Percentiles rank a stretch among this genome's conserved stretches.
phyloP scores from a whole-genome alignment of 2,113 vertebrate species.

The Aleadryas rufinucha region DNA sequence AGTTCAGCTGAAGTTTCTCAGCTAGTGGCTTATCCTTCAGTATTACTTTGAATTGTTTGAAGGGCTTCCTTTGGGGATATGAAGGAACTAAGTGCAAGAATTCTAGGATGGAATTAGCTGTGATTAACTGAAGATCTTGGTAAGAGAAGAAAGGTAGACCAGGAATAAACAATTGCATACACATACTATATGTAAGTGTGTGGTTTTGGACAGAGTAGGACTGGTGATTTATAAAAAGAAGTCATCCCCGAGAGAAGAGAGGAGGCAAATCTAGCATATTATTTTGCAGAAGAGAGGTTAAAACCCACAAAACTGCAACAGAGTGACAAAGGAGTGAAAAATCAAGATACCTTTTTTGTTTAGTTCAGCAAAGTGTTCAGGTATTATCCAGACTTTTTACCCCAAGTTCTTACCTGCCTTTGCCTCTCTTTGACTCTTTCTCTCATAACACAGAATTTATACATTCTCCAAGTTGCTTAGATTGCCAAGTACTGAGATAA shows the following conservation, averaged over 20 bases:
- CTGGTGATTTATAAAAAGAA: not conserved
- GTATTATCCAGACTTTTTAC: not conserved
- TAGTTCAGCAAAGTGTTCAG: not conserved
- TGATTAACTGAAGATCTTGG: not conserved
- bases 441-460: not conserved
- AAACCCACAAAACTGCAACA: not conserved
- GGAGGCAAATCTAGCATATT: not conserved
- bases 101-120: not conserved
- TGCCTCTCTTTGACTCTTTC: not conserved
- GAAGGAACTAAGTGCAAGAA: not conserved
- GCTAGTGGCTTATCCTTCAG: not conserved
- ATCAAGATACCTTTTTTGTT: not conserved
- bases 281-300: not conserved
- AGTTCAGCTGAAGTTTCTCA: not conserved
- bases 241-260: not conserved
- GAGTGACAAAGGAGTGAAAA: not conserved
- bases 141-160: not conserved
- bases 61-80: not conserved
- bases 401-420: not conserved
- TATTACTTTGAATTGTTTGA: not conserved
- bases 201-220: not conserved
- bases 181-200: not conserved
- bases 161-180: not conserved
- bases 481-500: not conserved
- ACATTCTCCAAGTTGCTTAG: not conserved